Base-by-base conservation (phyloP, 2,888 invertebrate species). In the Rotaria sp. region DNA sequence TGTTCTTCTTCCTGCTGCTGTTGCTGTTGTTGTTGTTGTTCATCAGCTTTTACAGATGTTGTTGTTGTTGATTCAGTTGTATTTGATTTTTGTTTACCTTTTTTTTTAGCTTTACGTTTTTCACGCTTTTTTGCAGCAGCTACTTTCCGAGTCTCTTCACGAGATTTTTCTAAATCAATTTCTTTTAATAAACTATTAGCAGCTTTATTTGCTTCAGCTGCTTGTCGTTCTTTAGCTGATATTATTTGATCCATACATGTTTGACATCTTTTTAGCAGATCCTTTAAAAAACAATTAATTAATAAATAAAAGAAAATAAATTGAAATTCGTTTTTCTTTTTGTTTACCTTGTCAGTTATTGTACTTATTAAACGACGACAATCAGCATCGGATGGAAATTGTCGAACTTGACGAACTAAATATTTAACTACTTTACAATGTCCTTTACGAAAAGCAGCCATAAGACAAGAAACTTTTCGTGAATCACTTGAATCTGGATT, bases 401-500 rank as follows among this genome's bases (percentile, higher is more conserved):
- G 99, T 86, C 95, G 95, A 84, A 99, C 99, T 90, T 97, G 96
- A 89, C 95, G 95, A 15, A 99, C 99, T 95, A 99, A 96, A 96
- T 96, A 98, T 90, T 97, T 96, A 74, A 98, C 97, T 80, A 97
- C 96, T 87, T 92, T 91, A 26, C 91, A 88, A 87, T 91, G 91
- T 57, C 91, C 99, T 91, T 97, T 97, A 41, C 97, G 94, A 92
- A 98, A 99, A 85, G 99, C 97, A 84, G 98, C 96, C 97, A 99
- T 97, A 89, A 99, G 92, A 92, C 98, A 98, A 7, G 97, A 97
- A 67, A 97, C 95, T 87, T 96, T 96, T 88, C 98, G 94, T 92
- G 99, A 98, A 92, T 99, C 99, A 92, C 97, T 97, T 38, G 96
- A 96, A 92, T 99, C 98, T 89, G 98, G 96, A 91, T 98, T 97